Evolutionary conservation across 2,888 invertebrate genomes (phyloP).

Genomic region (Ectemnius continuus): DNA sequence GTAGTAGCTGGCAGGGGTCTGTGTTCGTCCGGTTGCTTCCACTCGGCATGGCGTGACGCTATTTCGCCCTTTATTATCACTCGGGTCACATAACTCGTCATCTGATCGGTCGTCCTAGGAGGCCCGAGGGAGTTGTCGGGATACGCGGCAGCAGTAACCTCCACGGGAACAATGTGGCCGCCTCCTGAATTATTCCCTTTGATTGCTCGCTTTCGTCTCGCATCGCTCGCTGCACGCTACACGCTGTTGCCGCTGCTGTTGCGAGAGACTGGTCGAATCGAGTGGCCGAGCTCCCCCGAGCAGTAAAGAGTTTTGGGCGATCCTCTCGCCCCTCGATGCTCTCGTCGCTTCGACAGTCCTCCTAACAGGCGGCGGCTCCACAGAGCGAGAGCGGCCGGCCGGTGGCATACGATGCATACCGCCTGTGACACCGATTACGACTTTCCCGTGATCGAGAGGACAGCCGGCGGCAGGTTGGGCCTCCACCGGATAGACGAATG

Average conservation of each 20-base stretch:
- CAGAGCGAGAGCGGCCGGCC: too few species aligned
- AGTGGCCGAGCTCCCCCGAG: constrained; percentile 24
- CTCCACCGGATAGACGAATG: constrained; percentile 34
- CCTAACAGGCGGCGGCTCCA: constrained; percentile 30
- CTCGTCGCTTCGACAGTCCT: not conserved
- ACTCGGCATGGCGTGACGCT: constrained; percentile 52
- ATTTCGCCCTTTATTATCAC: constrained; percentile 60
- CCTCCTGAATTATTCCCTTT: constrained; percentile 78
- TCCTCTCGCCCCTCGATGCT: constrained; percentile 11
- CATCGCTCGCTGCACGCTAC: constrained; percentile 55
- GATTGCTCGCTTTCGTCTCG: constrained; percentile 77
- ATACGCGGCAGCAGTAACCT: constrained; percentile 32
- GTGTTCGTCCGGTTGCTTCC: constrained; percentile 47
- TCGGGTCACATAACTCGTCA: constrained; percentile 56
- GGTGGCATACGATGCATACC: constrained; percentile 23
- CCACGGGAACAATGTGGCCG: constrained; percentile 73
- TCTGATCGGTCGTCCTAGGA: constrained; percentile 33
- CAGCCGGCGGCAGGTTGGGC: constrained; percentile 25
- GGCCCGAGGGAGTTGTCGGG: constrained; percentile 51
- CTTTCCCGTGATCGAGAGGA: constrained; percentile 41
- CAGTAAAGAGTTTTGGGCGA: constrained; percentile 55
- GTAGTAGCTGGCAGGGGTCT: too few species aligned
- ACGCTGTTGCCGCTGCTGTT: not conserved
- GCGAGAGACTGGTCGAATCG: constrained; percentile 27
- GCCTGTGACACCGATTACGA: constrained; percentile 53